These are phyloP conservation scores for Melopsittacus undulatus DNA, from an alignment of 2,797 vertebrate genomes.

Conservation along the genomic window DNA sequence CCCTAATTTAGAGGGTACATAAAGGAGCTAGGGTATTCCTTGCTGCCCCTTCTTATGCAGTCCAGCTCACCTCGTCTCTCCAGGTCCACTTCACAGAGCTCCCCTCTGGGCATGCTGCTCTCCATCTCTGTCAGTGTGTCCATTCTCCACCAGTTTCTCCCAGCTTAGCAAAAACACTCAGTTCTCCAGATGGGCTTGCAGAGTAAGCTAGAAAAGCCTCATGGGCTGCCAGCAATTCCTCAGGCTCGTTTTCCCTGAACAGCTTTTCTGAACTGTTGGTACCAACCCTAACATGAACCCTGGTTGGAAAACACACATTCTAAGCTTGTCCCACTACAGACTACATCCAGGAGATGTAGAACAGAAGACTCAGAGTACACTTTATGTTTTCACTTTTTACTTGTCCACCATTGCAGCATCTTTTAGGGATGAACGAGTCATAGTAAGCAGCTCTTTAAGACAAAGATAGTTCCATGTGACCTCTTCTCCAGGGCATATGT, in stretches of 20 bases:
- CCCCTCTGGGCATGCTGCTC: neutral
- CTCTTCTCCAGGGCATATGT: neutral
- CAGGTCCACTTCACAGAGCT: neutral
- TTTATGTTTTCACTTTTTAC: neutral
- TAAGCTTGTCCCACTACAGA: neutral
- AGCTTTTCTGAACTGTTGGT: neutral
- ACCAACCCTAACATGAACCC: constrained; percentile 1
- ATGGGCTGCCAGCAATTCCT: neutral
- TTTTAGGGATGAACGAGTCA: neutral
- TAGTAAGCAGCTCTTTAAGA: neutral
- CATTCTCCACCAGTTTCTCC: neutral
- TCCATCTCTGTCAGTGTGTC: neutral
- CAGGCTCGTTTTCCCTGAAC: neutral
- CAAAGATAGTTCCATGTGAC: neutral
- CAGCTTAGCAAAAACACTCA: neutral
- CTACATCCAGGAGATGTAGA: neutral
- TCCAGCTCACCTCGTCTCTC: constrained; percentile 18
- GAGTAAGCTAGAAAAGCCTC: neutral
- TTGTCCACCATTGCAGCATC: neutral
- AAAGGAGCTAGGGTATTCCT: neutral
- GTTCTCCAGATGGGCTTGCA: neutral
- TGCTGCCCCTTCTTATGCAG: neutral
- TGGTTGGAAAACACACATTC: neutral
- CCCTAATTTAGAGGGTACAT: neutral
- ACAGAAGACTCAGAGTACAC: neutral